A percentile compares a stretch with the other conserved stretches of the same genome.
These are phyloP conservation scores for Oreochromis tanganicae DNA, from an alignment of 2,113 vertebrate genomes.

Conservation along the genomic window DNA sequence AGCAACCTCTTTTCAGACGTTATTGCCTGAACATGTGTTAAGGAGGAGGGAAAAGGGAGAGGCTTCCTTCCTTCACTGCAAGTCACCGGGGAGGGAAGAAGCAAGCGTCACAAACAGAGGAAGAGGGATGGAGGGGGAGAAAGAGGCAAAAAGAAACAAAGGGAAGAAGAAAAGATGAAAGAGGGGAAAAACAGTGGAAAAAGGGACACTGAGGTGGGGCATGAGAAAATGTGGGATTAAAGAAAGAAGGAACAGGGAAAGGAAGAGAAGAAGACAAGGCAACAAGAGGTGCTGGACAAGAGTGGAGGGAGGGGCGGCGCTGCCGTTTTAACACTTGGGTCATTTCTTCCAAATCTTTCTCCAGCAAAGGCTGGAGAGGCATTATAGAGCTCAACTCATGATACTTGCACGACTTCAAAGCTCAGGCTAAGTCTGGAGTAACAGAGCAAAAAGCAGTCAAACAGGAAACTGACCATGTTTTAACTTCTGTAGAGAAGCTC, in stretches of 20 bases:
- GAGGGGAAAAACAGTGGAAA: neutral
- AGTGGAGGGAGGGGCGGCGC: neutral
- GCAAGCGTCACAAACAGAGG: constrained; percentile 18
- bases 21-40: constrained; percentile 50
- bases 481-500: neutral
- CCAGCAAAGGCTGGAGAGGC: neutral
- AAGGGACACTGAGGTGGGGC: neutral
- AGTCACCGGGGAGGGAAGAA: constrained; percentile 43
- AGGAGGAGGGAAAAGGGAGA: constrained; percentile 61
- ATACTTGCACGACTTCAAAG: neutral
- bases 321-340: constrained; percentile 50
- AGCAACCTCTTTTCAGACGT: neutral
- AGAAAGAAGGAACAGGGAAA: neutral
- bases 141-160: neutral
- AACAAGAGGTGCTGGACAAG: neutral
- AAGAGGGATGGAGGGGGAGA: constrained; percentile 9
- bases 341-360: constrained; percentile 42
- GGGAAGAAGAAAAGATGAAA: neutral
- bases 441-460: neutral
- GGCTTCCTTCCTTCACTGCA: constrained; percentile 64
- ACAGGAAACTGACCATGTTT: neutral
- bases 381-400: neutral
- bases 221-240: neutral
- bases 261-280: neutral
- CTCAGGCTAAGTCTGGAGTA: neutral